Conservation (phyloP, 2,888 invertebrate genomes). For the Cylloceria caligata region DNA sequence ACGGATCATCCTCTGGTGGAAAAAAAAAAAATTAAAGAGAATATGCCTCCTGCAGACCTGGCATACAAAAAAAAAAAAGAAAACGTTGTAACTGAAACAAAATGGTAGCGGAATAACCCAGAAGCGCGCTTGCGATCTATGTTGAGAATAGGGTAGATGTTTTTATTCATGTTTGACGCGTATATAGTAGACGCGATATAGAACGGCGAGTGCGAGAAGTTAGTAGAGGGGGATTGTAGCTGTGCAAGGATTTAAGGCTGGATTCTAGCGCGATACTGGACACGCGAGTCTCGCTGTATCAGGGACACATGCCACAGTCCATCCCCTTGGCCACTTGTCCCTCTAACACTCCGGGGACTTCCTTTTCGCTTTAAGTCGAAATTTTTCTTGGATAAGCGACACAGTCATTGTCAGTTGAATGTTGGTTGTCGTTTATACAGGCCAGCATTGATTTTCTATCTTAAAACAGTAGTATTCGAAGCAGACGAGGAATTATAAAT, state of each 20-base stretch:
- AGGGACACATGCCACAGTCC: constrained; percentile 22
- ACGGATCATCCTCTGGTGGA: constrained; percentile 41
- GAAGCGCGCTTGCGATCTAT: constrained; percentile 4
- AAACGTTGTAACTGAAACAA: constrained; percentile 31
- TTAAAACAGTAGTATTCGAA: too few species aligned
- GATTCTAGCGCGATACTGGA: constrained; percentile 33
- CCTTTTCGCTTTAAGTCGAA: constrained; percentile 3
- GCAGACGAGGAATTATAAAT: too few species aligned
- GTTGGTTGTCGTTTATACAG: not conserved
- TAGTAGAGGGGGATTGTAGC: not conserved
- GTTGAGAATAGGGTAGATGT: too few species aligned
- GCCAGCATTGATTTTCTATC: not conserved
- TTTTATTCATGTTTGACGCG: not conserved
- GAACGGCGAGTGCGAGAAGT: not conserved
- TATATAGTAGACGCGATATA: not conserved
- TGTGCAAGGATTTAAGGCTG: constrained; percentile 16
- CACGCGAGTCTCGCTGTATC: constrained; percentile 36
- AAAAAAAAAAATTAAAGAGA: constrained; percentile 33
- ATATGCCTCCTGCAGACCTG: constrained; percentile 40
- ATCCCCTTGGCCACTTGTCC: not conserved
- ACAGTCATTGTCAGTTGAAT: not conserved
- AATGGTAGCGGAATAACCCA: constrained; percentile 26
- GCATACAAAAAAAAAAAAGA: constrained; percentile 29
- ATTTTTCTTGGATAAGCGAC: not conserved
- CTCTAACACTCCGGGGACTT: not conserved